These are phyloP conservation scores for Engystomops pustulosus DNA, from an alignment of 2,113 vertebrate species.

Conservation along the genomic window DNA sequence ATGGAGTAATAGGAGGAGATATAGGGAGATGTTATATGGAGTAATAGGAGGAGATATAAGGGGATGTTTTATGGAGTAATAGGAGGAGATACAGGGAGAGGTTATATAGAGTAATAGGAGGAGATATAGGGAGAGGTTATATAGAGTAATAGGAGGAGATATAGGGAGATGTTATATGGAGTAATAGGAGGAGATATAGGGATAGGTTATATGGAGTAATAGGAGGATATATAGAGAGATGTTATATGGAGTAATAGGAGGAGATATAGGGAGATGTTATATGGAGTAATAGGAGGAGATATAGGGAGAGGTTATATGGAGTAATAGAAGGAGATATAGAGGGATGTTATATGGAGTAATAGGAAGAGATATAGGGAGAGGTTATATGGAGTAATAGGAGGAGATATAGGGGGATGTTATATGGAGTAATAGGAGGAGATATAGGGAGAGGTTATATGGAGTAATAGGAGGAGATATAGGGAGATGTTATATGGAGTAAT, in stretches of 20 bases:
- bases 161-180: constrained; percentile 6
- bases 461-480: neutral
- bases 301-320: neutral
- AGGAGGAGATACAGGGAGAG: neutral
- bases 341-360: neutral
- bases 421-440: too few relatives aligned
- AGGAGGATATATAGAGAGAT: neutral
- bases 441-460: too few relatives aligned
- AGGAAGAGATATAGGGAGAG: neutral
- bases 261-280: neutral
- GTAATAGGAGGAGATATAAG: constrained; percentile 6
- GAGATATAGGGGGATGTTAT: too few relatives aligned
- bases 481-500: neutral
- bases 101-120: neutral
- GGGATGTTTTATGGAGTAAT: neutral
- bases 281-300: neutral
- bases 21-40: neutral
- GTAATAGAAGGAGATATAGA: neutral
- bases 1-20: constrained; percentile 13
- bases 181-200: constrained; percentile 6
- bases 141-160: neutral
- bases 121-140: neutral
- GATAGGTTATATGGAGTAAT: neutral
- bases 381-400: too few relatives aligned
- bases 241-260: neutral